Conservation (phyloP, 2,797 vertebrate genomes). For the Darevskia mixta region DNA sequence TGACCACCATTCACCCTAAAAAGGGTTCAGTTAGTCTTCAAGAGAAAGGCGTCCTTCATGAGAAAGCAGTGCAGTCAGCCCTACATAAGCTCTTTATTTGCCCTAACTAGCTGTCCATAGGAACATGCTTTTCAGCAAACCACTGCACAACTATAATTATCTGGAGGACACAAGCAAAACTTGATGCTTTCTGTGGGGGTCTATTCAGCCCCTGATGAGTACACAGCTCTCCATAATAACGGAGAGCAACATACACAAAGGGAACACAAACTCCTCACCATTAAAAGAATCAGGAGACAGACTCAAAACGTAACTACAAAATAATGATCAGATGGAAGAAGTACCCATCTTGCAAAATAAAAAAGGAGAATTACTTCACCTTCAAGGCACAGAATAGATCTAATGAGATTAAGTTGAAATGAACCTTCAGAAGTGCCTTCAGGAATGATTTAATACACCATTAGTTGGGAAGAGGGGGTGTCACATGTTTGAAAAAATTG, state of each 20-base stretch:
- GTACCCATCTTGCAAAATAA: constrained; percentile 38
- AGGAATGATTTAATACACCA: background rate
- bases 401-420: constrained; percentile 41
- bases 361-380: constrained; percentile 34
- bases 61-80: background rate
- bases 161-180: constrained; percentile 42
- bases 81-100: constrained; percentile 7
- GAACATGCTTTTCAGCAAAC: constrained; percentile 37
- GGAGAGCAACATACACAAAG: constrained; percentile 31
- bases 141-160: constrained; percentile 42
- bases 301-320: constrained; percentile 34
- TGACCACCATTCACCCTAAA: background rate
- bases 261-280: constrained; percentile 4
- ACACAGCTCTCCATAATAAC: constrained; percentile 46
- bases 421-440: constrained; percentile 5
- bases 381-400: constrained; percentile 36
- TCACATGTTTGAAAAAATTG: background rate
- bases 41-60: constrained; percentile 13
- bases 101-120: background rate
- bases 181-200: constrained; percentile 14
- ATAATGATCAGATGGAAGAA: constrained; percentile 31
- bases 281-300: constrained; percentile 30
- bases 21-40: background rate
- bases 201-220: constrained; percentile 34
- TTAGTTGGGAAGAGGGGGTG: background rate